Percentiles rank a stretch among this genome's conserved stretches.
Evolutionary conservation across 2,888 invertebrate genomes (phyloP).

Genomic region (Aphelenchoides bicaudatus): DNA sequence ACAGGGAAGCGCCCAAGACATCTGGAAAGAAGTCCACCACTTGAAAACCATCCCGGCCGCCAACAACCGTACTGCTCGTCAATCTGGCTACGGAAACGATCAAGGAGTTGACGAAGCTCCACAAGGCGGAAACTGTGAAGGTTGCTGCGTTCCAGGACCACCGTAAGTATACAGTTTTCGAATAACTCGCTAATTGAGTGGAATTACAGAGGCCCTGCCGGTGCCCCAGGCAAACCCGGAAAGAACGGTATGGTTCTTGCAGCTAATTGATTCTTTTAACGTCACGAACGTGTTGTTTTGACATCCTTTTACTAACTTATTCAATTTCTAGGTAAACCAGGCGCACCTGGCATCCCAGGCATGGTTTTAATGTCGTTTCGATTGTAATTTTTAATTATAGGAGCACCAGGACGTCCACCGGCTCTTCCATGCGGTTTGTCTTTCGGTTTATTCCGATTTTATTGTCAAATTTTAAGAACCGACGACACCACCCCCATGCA

Average conservation of each 20-base stretch:
- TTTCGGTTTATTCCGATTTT: constrained; percentile 22
- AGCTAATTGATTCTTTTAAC: too few species aligned
- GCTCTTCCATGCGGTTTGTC: constrained; percentile 29
- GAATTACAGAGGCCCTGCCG: constrained; percentile 29
- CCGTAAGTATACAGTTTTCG: constrained; percentile 20
- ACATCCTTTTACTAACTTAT: neutral
- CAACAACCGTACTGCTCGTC: constrained; percentile 46
- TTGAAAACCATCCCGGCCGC: constrained; percentile 34
- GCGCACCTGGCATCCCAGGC: constrained; percentile 47
- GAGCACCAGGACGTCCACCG: constrained; percentile 52
- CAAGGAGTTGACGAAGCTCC: constrained; percentile 31
- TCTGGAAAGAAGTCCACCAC: constrained; percentile 45
- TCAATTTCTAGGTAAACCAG: constrained; percentile 29
- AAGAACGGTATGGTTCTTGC: too few species aligned
- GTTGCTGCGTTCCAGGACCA: constrained; percentile 29
- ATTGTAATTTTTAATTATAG: too few species aligned
- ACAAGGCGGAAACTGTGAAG: constrained; percentile 32
- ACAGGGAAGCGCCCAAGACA: constrained; percentile 52
- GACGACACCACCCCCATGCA: constrained; percentile 50
- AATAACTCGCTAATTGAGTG: neutral
- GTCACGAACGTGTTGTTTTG: too few species aligned
- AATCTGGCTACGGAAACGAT: constrained; percentile 44
- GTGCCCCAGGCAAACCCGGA: constrained; percentile 30
- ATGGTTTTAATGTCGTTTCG: too few species aligned
- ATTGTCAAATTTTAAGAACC: constrained; percentile 40